Evolutionary conservation across 2,888 invertebrate species (phyloP), one percentile per base, ranked within the genome.

Genomic region (Hyposoter didymator): DNA sequence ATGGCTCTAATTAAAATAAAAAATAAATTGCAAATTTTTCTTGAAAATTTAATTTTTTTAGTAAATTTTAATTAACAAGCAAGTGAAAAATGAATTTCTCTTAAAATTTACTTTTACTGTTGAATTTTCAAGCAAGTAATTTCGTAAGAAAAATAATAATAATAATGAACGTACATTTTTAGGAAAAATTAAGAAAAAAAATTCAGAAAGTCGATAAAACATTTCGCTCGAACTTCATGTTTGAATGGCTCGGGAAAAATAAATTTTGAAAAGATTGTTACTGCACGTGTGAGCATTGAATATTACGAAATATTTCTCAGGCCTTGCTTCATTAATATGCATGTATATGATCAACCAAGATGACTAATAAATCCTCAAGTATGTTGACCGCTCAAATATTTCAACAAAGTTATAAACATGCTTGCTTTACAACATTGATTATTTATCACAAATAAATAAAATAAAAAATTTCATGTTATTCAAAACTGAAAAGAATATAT

Each of bases 321-420:
- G 59, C 59, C 59, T 59, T 4, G 59, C 59, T 59, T 28, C 6
- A 59, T 28, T 1, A 59, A 59, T 59, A 59, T 59, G 59, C 28
- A 59, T 12, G 12, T 55, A n/a, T 55, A 12, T 59, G 59, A 59
- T 59, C 28, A 59, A 59, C 59, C 59, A 59, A 59, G 14, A 14
- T 5, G 59, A 14, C 28, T 14, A 59, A 59, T 28, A 28, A 59
- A 59, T 4, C 14, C 14, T 59, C 59, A 59, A 28, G 1, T 28
- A 28, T 28, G 59, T 28, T 59, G 59, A 28, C 59, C 59, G 59
- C 1, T 12, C 14, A 59, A 59, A 59, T 28, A 59, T 59, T 59
- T 28, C 59, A 74, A 62, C 39, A 66, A 66, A 66, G 39, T 43
- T 43, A 43, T 66, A 59, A 59, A 59, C 66, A 39, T 66, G n/a